Base-by-base conservation (phyloP, 2,113 vertebrate genomes). In the Platysternon megacephalum region DNA sequence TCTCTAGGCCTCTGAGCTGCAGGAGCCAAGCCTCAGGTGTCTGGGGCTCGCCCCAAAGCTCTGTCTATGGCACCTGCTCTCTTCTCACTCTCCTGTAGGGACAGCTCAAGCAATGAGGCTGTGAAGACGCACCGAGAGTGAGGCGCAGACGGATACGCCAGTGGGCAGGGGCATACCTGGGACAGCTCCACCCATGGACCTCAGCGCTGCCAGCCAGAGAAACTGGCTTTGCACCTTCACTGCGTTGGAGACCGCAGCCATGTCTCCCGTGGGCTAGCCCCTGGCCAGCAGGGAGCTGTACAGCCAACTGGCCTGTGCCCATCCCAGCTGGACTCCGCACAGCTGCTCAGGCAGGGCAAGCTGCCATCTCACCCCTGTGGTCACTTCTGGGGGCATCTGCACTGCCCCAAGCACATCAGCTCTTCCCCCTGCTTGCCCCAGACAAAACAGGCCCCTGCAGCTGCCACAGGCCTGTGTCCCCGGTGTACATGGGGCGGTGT, bases 91-190 rank as follows among this genome's bases (percentile, higher is more conserved):
- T 97, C 72, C 96, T 96, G 44, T 95, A 98, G 98, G 98, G 98
- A 98, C 72, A 93, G 97, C 56, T 58, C 91, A 1, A 89, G 89
- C 4, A 95, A 94, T 0, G 98, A 98, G 83, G 96, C 91, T 4
- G 86, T 93, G 79, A 98, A 98, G 98, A 98, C 98, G 0, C 98
- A 98, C 93, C 97, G 97, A 88, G 98, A 98, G 88, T 98, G 95
- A 98, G 80, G 72, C 90, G 56, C 61, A 49, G 79, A 48, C 29
- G 53, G 74, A 84, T 90, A 86, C 17, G 5, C 17, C 6, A 8
- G 35, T 68, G 65, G 35, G 61, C 29, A 7, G 58, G 58, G 32
- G 32, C 32, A 17, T n/a, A 35, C 35, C 65, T 68, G 65, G 65
- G 35, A 68, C 65, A 19, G 65, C 35, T 39, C 65, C 35, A 65